Evolutionary conservation across 1,140 invertebrate species (phyloP), one percentile per base, ranked within the genome.

Genomic region (Conus ventricosus): DNA sequence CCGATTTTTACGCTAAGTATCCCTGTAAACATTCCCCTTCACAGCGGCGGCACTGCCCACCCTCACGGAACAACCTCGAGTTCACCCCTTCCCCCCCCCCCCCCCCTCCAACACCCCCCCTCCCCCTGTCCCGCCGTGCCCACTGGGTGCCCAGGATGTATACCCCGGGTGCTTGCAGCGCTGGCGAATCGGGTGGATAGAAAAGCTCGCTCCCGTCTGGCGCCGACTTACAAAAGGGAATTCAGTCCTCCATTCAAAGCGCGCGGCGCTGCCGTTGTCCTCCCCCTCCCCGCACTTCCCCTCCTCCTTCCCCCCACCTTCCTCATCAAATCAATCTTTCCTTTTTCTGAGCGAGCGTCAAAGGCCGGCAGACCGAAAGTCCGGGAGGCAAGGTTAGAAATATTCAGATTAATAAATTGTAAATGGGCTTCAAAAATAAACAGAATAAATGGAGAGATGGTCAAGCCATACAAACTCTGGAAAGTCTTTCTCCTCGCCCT

Each of bases 1-100:
- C 25, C 55, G 82, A 84, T 84, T 83, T 84, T 84, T 84, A 84
- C 82, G 23, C 55, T 84, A 84, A 84, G 27, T 84, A 84, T 84
- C 82, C 82, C 82, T 84, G 82, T 84, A 84, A 84, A 84, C 82
- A 84, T 13, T 81, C 51, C 51, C 5, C 80, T 55, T 55, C 80
- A 53, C 51, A 54, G 39, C 80, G 5, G n/a, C 51, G 5, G 23
- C 80, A 15, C 80, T 51, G 80, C 15, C 51, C 11, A 11, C 39
- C 76, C 25, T 11, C n/a, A 78, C 10, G 25, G 39, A 78, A 78
- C 76, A 78, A 78, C 39, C 51, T 81, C 17, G 4, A 81, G 51
- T 8, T 3, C 39, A 0, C 17, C 51, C 39, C 39, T 6, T 54
- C 80, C 27, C 27, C 27, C 20, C 54, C 53, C 75, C 67, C 53